Evolutionary conservation across 2,888 invertebrate species (phyloP), one percentile per base, ranked within the genome.

Genomic region (Theodoxus fluviatilis): DNA sequence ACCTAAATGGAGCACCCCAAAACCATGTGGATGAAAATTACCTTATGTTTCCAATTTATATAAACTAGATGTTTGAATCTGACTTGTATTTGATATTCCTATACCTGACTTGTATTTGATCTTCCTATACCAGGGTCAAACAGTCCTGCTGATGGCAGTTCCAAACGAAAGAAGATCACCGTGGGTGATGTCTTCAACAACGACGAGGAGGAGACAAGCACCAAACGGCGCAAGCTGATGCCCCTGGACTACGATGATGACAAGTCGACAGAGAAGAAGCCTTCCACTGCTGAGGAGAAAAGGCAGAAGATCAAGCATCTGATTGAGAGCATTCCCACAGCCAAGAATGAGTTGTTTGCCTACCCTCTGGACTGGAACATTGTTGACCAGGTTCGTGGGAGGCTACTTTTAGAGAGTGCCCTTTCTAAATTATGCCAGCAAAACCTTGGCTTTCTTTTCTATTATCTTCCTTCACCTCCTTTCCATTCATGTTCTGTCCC

Each of bases 291-390:
- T 73, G 98, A 99, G 87, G 99, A 99, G 88, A 98, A 98, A 88
- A 90, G 96, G 71, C 94, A 94, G 83, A 93, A 96, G 88, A 96
- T 98, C 81, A 98, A 98, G 90, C 94, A 94, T 76, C 91, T 99
- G 79, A 99, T 99, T 84, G 98, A 98, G 88, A 94, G 94, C 89
- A 99, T 99, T 85, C 99, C 99, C 73, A 98, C 98, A 9, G 95
- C 94, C 86, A 98, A 98, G 89, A 94, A 94, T 75, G 95, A 96
- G 82, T 91, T 99, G 76, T 99, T 99, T 89, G 94, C 93, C 77
- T 98, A 94, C 88, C 92, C 93, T 80, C 91, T 99, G 68, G 97
- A 98, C 88, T 97, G 95, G 93, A 91, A 91, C 73, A 92, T 94
- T 78, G 91, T 93, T 55, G 92, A 93, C 85, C 90, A 90, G 86